Conservation (phyloP, 2,113 vertebrate genomes). For the Nettapus auritus region DNA sequence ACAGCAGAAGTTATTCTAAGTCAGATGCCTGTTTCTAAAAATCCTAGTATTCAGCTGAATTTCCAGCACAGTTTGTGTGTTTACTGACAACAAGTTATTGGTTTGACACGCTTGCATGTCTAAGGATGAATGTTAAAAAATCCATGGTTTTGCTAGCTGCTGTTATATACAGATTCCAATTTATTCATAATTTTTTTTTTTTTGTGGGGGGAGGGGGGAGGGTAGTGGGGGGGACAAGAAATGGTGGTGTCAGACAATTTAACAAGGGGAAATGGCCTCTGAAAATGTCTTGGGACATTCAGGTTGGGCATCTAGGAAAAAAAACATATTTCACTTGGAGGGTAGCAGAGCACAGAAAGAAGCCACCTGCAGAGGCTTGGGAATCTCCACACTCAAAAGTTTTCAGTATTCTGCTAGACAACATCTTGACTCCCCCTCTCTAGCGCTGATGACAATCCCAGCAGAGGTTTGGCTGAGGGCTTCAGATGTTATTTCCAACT, state of each 20-base stretch:
- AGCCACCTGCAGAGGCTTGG: background rate
- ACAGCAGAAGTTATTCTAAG: background rate
- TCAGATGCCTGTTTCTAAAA: background rate
- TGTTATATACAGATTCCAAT: background rate
- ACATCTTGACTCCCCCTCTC: background rate
- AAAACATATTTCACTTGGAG: background rate
- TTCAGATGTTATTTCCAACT: background rate
- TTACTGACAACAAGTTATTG: background rate
- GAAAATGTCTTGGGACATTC: background rate
- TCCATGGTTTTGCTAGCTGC: background rate
- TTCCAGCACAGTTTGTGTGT: background rate
- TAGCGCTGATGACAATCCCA: background rate
- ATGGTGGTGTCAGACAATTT: background rate
- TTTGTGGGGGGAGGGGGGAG: no score
- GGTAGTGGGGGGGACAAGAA: background rate
- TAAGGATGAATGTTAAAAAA: background rate
- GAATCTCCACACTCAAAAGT: background rate
- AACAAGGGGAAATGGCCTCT: background rate
- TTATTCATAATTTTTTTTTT: background rate
- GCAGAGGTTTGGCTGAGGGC: background rate
- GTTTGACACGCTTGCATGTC: rapidly evolving
- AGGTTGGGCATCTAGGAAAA: background rate
- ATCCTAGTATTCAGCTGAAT: background rate
- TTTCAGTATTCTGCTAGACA: background rate
- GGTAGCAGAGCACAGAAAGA: background rate